Evolutionary conservation across 2,888 invertebrate genomes (phyloP).

Genomic region (Philonicus albiceps): DNA sequence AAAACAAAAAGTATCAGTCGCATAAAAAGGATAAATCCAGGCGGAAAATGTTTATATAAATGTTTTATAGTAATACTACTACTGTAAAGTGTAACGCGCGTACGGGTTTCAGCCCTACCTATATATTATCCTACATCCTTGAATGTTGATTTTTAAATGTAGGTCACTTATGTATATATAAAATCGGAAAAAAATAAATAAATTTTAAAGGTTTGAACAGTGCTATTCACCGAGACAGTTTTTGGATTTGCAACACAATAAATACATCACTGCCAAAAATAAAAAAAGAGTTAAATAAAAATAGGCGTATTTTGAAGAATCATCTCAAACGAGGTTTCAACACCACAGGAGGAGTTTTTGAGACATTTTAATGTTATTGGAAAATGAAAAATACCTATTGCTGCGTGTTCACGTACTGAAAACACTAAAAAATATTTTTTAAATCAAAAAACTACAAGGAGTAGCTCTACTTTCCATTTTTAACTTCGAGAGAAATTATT

Average conservation of each 20-base stretch:
- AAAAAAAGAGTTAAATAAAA: background rate
- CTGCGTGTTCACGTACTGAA: background rate
- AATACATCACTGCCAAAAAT: conserved; percentile 26
- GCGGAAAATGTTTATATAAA: conserved; percentile 24
- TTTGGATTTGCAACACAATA: background rate
- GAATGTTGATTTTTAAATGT: conserved; percentile 37
- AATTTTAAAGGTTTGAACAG: conserved; percentile 1
- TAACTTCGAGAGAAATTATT: background rate
- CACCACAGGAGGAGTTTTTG: background rate
- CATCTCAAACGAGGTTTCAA: conserved; percentile 28
- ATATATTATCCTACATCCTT: conserved; percentile 24
- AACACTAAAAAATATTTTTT: background rate
- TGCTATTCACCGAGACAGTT: background rate
- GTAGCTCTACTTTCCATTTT: background rate
- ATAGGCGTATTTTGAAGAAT: background rate
- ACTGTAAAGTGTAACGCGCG: conserved; percentile 29
- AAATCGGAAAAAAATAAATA: background rate
- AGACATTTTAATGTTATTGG: background rate
- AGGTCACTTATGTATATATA: conserved; percentile 25
- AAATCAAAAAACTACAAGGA: background rate
- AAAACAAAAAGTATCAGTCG: background rate
- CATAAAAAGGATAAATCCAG: background rate
- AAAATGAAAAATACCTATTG: background rate
- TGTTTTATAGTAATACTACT: conserved; percentile 32
- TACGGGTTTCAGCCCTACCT: conserved; percentile 30